Evolutionary conservation across 2,888 invertebrate species (phyloP), one percentile per base, ranked within the genome.

Genomic region (Oligia fasciuncula): DNA sequence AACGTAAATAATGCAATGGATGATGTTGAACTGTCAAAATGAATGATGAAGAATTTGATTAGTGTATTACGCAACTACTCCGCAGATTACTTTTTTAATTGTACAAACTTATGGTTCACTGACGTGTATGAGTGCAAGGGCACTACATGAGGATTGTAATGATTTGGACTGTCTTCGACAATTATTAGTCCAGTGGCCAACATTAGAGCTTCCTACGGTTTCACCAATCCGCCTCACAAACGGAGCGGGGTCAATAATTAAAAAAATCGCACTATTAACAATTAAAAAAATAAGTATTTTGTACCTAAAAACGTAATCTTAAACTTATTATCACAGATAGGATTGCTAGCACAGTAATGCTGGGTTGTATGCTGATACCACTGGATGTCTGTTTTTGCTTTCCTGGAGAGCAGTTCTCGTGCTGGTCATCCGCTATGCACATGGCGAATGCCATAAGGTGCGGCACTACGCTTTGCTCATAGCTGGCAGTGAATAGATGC

Each of bases 391-490:
- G 81, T 49, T 70, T 79, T n/a, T 73, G 66, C 9, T 76, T 67
- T 43, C 43, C 74, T 2, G 82, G 78, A 14, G 79, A 80, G 79
- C 97, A 97, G 77, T 96, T 96, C 23, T 92, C 94, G 87, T 97
- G 97, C 81, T 94, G 94, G 49, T 97, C 96, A 2, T 96, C 93
- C 0, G 97, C 97, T 0, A 98, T 94, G 88, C 98, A 98, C 90
- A 98, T 97, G 1, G 98, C 98, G 89, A 97, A 98, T 0, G 97
- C 97, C 95, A 98, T 97, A 43, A 98, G 97, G 90, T 98, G 98
- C 0, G 98, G 98, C 23, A 99, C 98, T 79, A 97, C 97, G 90
- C 97, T 98, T 92, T 99, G 98, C 89, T 99, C 98, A 89, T 98
- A 98, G 73, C 97, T 98, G 35, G 98, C 98, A 0, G 98, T 97